Evolutionary conservation across 2,888 invertebrate species (phyloP).

Genomic region (Agrypnus murinus): DNA sequence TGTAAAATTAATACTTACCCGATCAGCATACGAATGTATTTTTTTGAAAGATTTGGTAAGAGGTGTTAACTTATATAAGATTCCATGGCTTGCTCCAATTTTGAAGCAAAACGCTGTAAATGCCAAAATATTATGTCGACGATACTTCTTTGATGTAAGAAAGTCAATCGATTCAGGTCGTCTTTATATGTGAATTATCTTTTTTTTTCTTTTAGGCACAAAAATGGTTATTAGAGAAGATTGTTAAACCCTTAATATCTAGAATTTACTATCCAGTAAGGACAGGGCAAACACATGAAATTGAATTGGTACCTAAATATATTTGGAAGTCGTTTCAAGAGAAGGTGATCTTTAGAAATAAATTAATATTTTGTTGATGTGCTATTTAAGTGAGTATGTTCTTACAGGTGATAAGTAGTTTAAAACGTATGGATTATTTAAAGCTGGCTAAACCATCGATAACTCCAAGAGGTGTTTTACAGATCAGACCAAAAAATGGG

Average conservation of each 20-base stretch:
- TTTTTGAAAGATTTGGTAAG: slow-evolving; percentile 11
- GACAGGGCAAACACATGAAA: slow-evolving; percentile 41
- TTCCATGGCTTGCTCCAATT: slow-evolving; percentile 41
- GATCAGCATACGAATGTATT: slow-evolving; percentile 44
- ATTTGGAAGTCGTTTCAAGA: slow-evolving; percentile 43
- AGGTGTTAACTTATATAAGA: slow-evolving; percentile 16
- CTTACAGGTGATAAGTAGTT: slow-evolving; percentile 35
- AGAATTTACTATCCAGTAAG: slow-evolving; percentile 36
- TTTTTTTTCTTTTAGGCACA: slow-evolving; percentile 35
- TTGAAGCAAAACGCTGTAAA: background rate
- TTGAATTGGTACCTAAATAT: slow-evolving; percentile 44
- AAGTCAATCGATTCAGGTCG: background rate
- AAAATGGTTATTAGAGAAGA: slow-evolving; percentile 49
- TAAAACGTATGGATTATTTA: slow-evolving; percentile 10
- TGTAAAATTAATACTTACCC: slow-evolving; percentile 43
- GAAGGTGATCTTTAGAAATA: slow-evolving; percentile 44
- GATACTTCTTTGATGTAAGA: slow-evolving; percentile 38
- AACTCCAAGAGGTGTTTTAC: slow-evolving; percentile 38
- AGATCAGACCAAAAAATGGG: slow-evolving; percentile 46
- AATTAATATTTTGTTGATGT: background rate
- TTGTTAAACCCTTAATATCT: slow-evolving; percentile 49
- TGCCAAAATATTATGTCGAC: slow-evolving; percentile 8
- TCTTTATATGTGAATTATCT: background rate
- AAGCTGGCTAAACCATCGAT: background rate
- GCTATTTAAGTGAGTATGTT: slow-evolving; percentile 1